These are phyloP conservation scores for Sylvia atricapilla DNA, from an alignment of 2,113 vertebrate genomes.

Conservation along the genomic window DNA sequence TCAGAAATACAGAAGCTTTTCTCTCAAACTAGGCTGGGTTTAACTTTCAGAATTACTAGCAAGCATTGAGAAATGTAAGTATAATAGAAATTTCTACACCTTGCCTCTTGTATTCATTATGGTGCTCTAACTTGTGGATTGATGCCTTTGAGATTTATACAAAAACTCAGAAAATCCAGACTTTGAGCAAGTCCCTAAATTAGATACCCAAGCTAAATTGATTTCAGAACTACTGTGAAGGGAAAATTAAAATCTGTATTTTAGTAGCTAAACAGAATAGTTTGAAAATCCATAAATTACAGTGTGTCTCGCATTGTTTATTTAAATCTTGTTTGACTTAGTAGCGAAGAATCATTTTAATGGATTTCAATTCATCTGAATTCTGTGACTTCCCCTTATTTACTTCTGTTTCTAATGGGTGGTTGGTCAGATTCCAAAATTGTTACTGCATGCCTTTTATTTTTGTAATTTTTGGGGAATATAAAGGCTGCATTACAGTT, in stretches of 20 bases:
- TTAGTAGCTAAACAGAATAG: not conserved
- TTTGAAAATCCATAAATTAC: not conserved
- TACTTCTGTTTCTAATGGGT: not conserved
- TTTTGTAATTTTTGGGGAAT: not conserved
- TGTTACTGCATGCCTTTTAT: not conserved
- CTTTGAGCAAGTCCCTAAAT: not conserved
- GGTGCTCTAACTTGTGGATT: not conserved
- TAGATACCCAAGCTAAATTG: not conserved
- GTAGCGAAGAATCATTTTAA: not conserved
- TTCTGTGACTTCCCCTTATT: not conserved
- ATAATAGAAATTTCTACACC: not conserved
- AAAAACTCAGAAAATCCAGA: not conserved
- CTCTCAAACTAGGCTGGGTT: not conserved
- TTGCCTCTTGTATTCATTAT: not conserved
- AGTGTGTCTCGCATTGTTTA: not conserved
- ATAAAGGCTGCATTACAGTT: not conserved
- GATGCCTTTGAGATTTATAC: not conserved
- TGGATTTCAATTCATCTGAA: not conserved
- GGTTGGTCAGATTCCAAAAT: not conserved
- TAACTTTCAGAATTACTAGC: not conserved
- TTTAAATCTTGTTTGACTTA: not conserved
- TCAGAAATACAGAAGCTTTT: not conserved
- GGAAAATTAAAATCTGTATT: not conserved
- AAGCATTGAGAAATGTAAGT: not conserved
- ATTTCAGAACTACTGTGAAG: not conserved